phyloP scores from a whole-genome alignment of 2,113 vertebrate species.

The Epinephelus fuscoguttatus region DNA sequence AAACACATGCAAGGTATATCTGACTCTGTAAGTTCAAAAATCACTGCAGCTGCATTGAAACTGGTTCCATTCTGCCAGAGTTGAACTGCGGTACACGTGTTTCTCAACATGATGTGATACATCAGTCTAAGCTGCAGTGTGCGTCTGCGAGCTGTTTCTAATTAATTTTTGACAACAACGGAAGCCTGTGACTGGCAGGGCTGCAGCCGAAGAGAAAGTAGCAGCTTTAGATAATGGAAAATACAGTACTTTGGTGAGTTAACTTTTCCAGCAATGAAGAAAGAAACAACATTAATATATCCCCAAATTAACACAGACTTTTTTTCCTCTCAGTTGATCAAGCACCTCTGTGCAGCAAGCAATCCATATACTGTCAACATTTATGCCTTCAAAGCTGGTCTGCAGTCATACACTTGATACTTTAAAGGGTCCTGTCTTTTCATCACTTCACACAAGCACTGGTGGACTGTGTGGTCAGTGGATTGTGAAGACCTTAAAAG shows the following conservation, averaged over 20 bases:
- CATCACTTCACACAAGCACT: conserved; percentile 26
- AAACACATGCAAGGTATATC: conserved; percentile 12
- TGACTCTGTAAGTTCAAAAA: neutral
- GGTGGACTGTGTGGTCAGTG: conserved; percentile 44
- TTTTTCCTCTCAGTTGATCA: neutral
- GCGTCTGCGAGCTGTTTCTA: conserved; percentile 28
- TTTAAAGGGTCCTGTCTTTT: conserved; percentile 25
- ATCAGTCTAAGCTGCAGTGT: conserved; percentile 37
- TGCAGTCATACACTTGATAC: conserved; percentile 25
- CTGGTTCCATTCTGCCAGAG: neutral
- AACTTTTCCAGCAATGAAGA: neutral
- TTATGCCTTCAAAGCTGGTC: neutral
- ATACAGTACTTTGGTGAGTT: conserved; percentile 2
- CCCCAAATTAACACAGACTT: neutral
- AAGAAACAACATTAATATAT: neutral
- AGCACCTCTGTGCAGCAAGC: too few species aligned
- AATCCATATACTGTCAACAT: neutral
- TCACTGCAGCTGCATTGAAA: neutral
- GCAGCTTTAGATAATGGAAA: conserved; percentile 6
- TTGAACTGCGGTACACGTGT: conserved; percentile 6
- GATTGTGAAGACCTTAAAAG: conserved; percentile 52
- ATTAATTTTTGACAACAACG: conserved; percentile 45
- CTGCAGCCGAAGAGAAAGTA: conserved; percentile 8
- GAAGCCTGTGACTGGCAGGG: conserved; percentile 20
- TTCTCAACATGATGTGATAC: conserved; percentile 21